Evolutionary conservation across 1,140 invertebrate species (phyloP).

Genomic region (Brachionus rotundiformis): DNA sequence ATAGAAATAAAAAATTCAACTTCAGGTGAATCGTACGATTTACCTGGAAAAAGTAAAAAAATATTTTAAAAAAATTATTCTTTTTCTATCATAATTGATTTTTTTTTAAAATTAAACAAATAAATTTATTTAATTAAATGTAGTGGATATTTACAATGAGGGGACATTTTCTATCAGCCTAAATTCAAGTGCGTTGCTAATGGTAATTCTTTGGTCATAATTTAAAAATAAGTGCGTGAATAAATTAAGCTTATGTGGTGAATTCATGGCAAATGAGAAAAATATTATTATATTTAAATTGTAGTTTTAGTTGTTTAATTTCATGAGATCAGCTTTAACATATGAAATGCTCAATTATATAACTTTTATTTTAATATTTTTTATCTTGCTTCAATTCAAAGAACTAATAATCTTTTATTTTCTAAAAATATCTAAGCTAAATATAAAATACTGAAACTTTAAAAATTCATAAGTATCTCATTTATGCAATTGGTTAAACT

Average conservation of each 20-base stretch:
- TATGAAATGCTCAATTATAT: background rate
- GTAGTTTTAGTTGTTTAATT: background rate
- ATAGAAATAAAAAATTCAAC: background rate
- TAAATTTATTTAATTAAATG: background rate
- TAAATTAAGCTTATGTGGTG: background rate
- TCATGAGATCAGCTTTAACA: background rate
- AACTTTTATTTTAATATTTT: background rate
- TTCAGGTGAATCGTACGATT: background rate
- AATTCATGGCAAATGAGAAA: background rate
- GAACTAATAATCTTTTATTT: background rate
- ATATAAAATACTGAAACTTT: background rate
- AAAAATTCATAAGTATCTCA: background rate
- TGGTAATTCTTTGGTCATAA: background rate
- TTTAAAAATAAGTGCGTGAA: background rate
- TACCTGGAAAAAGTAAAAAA: background rate
- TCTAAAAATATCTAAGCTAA: background rate
- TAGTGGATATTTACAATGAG: background rate
- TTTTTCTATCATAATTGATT: background rate
- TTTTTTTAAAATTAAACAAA: background rate
- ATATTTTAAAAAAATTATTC: too few species aligned
- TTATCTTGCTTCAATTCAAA: background rate
- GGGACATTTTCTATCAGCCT: background rate
- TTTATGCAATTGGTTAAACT: background rate
- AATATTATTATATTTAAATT: background rate
- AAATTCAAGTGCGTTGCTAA: background rate